A percentile compares a stretch with the other conserved stretches of the same genome.
phyloP scores from a whole-genome alignment of 2,113 vertebrate genomes.

The Uria lomvia region DNA sequence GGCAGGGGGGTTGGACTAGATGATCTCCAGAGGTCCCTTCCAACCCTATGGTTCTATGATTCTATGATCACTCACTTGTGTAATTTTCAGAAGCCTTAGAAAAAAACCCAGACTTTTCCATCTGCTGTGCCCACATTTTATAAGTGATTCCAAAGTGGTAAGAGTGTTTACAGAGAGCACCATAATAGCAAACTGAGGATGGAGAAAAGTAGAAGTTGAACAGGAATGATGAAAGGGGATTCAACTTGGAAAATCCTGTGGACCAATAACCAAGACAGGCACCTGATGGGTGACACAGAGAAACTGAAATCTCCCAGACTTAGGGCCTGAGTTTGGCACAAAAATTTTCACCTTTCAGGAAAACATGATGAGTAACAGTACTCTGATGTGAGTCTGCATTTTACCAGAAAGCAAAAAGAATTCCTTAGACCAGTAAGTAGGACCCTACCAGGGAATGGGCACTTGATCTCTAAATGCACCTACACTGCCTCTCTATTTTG shows the following conservation, averaged over 20 bases:
- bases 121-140: not conserved
- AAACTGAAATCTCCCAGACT: not conserved
- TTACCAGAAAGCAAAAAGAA: not conserved
- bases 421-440: not conserved
- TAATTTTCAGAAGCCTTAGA: not conserved
- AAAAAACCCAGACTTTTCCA: not conserved
- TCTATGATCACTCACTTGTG: not conserved
- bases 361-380: not conserved
- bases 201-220: not conserved
- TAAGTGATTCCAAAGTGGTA: not conserved
- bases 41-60: too few relatives aligned
- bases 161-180: not conserved
- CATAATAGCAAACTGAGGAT: not conserved
- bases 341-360: not conserved
- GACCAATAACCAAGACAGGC: not conserved
- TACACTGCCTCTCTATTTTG: not conserved
- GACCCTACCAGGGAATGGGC: not conserved
- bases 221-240: not conserved
- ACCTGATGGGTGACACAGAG: not conserved
- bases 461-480: not conserved
- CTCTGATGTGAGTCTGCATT: not conserved
- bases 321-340: not conserved
- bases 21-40: too few relatives aligned
- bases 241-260: not conserved
- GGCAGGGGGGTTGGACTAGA: too few relatives aligned